Evolutionary conservation across 2,888 invertebrate species (phyloP), one percentile per base, ranked within the genome.

Genomic region (Cryptocheilus praepositus): DNA sequence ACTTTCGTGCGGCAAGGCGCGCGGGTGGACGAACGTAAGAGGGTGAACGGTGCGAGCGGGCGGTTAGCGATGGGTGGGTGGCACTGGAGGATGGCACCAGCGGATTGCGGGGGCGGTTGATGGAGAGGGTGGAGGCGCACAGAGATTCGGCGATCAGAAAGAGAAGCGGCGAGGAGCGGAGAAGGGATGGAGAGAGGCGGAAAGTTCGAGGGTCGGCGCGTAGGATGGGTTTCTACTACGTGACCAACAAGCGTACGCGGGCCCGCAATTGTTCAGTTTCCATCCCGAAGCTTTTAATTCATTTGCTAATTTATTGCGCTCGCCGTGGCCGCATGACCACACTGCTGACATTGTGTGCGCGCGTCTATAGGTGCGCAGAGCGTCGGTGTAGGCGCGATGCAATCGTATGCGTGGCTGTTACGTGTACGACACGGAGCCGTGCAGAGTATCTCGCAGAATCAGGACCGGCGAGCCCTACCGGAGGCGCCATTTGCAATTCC

Each of bases 261-360:
- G 61, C 46, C 67, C 69, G 57, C 75, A 68, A 80, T 79, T 70
- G 72, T 76, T 71, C 65, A 55, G 58, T 51, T 59, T 67, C 67
- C 46, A 67, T 67, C 64, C 62, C 5, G 56, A 28, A 53, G 68
- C 70, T 74, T 73, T 73, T 73, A 78, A 78, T 80, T 74, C 71
- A 73, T 77, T 64, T 53, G 70, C 66, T 68, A 71, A 73, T 73
- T 74, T 70, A 67, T 61, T 55, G 25, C 25, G 57, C 25, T 21
- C 22, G 46, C 36, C 43, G 49, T 19, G 28, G 36, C 55, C 15
- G 43, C 36, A 25, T 19, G 28, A n/a, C 44, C 21, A 25, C 58
- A 18, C 49, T 58, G 46, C 21, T 16, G 15, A 16, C 45, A 53
- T 57, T 59, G 61, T 66, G 57, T 58, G 64, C 45, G 56, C 22